phyloP scores from a whole-genome alignment of 2,888 invertebrate genomes.

The Leucoma salicis region DNA sequence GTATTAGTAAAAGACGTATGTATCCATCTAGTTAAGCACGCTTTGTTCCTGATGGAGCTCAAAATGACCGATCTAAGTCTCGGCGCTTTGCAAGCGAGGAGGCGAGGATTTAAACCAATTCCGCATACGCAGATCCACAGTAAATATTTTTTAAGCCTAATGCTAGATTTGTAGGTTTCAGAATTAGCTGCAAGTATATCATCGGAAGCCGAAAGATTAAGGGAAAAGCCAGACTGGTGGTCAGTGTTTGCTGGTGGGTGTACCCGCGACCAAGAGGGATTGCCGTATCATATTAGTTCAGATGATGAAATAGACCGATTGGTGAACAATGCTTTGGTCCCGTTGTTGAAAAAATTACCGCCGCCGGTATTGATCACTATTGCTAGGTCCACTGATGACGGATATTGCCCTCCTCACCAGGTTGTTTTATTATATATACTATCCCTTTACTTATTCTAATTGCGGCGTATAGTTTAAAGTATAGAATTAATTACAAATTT shows the following conservation, averaged over 20 bases:
- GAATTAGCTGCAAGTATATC: constrained; percentile 73
- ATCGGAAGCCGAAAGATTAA: constrained; percentile 77
- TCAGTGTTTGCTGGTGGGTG: constrained; percentile 93
- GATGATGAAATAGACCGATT: constrained; percentile 84
- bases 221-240: constrained; percentile 88
- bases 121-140: too few species aligned
- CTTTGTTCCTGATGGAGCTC: too few species aligned
- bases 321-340: constrained; percentile 81
- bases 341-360: constrained; percentile 83
- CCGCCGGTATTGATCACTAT: constrained; percentile 87
- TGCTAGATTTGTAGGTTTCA: constrained; percentile 54
- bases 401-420: constrained; percentile 92
- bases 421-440: constrained; percentile 34
- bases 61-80: too few species aligned
- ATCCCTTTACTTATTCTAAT: too few species aligned
- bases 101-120: too few species aligned
- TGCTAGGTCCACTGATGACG: constrained; percentile 92
- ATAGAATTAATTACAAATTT: too few species aligned
- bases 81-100: too few species aligned
- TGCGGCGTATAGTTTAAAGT: too few species aligned
- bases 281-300: constrained; percentile 92
- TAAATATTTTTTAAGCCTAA: too few species aligned
- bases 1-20: too few species aligned
- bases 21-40: too few species aligned
- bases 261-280: constrained; percentile 91